Evolutionary conservation across 2,113 vertebrate genomes (phyloP).

Genomic region (Neopipo cinnamomea): DNA sequence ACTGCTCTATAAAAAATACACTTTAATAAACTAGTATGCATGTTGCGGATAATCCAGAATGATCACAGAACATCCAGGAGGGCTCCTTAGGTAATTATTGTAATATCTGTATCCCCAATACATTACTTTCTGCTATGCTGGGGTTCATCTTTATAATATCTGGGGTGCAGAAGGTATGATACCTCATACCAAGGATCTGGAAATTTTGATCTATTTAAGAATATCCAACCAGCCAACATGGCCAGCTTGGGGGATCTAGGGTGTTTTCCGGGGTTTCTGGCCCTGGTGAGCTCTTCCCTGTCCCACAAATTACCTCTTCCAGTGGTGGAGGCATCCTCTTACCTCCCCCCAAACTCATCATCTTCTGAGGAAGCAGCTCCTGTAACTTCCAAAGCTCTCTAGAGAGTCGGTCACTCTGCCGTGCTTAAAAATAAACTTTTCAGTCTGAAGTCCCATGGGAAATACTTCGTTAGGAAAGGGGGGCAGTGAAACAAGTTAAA

Average conservation of each 20-base stretch:
- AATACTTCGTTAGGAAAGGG: conserved; percentile 10
- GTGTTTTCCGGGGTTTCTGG: background rate
- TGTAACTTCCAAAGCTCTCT: background rate
- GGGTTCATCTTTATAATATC: background rate
- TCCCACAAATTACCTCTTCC: background rate
- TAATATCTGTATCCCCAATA: background rate
- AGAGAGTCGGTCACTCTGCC: background rate
- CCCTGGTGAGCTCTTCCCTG: background rate
- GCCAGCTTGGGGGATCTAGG: background rate
- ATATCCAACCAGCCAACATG: background rate
- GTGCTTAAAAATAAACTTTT: conserved; percentile 37
- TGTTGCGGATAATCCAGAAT: background rate
- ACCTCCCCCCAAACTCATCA: background rate
- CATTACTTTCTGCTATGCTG: background rate
- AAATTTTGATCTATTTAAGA: background rate
- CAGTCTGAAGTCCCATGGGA: background rate
- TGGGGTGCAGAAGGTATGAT: background rate
- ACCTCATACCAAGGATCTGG: background rate
- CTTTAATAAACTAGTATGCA: background rate
- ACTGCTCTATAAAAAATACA: background rate
- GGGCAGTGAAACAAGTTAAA: conserved; percentile 33
- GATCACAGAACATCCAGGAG: background rate
- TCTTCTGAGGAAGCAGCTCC: background rate
- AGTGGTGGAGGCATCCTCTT: background rate
- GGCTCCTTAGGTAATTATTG: background rate